Conservation (phyloP, 2,888 invertebrate species). For the Lasioglossum figueresi region DNA sequence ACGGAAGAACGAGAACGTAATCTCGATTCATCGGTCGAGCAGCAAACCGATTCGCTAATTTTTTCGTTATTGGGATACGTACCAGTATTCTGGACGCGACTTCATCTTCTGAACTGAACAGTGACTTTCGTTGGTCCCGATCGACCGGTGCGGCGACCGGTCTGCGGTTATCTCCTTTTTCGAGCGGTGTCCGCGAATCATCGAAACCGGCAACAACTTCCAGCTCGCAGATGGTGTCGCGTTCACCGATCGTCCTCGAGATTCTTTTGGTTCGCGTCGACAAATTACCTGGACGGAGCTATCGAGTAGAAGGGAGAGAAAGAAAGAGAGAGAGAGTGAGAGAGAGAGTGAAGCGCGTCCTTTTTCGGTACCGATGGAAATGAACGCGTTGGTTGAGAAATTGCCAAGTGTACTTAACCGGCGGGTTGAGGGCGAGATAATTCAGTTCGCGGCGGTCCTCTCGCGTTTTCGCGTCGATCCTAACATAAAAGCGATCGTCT, state of each 20-base stretch:
- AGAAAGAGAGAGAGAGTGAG: neutral
- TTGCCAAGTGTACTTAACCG: constrained; percentile 34
- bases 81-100: neutral
- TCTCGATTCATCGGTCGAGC: neutral
- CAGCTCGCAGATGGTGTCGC: constrained; percentile 18
- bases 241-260: constrained; percentile 60
- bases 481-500: neutral
- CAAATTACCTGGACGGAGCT: constrained; percentile 38
- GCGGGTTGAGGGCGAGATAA: constrained; percentile 11
- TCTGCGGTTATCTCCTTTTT: constrained; percentile 26
- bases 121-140: constrained; percentile 35
- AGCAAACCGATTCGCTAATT: neutral
- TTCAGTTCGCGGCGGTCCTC: constrained; percentile 22
- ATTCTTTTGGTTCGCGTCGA: constrained; percentile 43
- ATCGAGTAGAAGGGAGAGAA: constrained; percentile 8
- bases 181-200: constrained; percentile 28
- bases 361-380: constrained; percentile 51
- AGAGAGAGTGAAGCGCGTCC: constrained; percentile 17
- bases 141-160: constrained; percentile 14
- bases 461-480: neutral
- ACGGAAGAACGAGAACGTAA: neutral
- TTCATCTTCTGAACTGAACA: too few relatives aligned
- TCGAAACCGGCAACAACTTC: constrained; percentile 25
- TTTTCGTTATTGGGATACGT: neutral
- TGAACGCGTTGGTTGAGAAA: constrained; percentile 46